These are phyloP conservation scores for Psittacula cyanocephala DNA, from an alignment of 2,113 vertebrate species.

Conservation along the genomic window DNA sequence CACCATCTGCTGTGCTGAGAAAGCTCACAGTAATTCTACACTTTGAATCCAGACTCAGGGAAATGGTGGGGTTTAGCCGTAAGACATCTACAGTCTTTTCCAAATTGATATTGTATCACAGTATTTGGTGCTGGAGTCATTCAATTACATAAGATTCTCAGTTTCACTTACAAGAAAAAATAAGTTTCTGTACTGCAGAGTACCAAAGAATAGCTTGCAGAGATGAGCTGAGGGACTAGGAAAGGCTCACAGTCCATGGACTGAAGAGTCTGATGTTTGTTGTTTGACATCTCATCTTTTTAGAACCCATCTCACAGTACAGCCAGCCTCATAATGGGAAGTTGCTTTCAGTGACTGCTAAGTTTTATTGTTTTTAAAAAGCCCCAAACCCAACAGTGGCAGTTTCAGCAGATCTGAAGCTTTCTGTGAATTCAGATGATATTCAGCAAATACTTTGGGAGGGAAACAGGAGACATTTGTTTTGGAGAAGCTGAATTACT, in stretches of 20 bases:
- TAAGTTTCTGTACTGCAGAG: not conserved
- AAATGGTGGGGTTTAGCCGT: not conserved
- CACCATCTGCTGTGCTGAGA: not conserved
- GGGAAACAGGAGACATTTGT: not conserved
- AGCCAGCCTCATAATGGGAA: not conserved
- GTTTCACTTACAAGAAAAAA: constrained; percentile 27
- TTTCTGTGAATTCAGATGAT: not conserved
- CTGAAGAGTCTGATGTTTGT: not conserved
- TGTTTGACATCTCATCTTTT: not conserved
- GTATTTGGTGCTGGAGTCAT: not conserved
- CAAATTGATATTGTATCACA: constrained; percentile 5
- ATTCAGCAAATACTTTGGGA: not conserved
- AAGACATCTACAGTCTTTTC: constrained; percentile 1
- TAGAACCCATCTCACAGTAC: not conserved
- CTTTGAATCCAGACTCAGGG: not conserved
- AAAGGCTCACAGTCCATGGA: not conserved
- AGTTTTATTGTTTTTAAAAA: not conserved
- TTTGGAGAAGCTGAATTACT: not conserved
- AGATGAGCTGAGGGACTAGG: not conserved
- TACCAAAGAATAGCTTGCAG: not conserved
- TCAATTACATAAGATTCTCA: not conserved
- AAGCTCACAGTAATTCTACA: not conserved
- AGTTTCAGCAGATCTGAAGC: not conserved
- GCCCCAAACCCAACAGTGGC: not conserved
- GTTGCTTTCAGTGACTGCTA: not conserved